Evolutionary conservation across 2,888 invertebrate species (phyloP).

Genomic region (Oligia latruncula): DNA sequence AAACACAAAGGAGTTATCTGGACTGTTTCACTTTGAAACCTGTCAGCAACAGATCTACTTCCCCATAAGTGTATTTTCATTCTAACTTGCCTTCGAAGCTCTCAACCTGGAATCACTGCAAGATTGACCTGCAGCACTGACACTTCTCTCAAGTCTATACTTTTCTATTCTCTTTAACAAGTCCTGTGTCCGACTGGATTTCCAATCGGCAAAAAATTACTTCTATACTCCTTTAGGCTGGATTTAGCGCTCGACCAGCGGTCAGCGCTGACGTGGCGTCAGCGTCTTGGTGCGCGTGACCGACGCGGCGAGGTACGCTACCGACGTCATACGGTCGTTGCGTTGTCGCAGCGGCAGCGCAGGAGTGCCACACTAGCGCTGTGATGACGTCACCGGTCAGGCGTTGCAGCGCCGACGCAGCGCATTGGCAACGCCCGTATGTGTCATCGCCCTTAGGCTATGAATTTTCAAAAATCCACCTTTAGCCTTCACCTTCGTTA

Average conservation of each 20-base stretch:
- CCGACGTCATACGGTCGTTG: neutral
- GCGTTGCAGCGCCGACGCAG: too few relatives aligned
- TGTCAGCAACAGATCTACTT: neutral
- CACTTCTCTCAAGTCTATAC: neutral
- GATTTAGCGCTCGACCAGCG: neutral
- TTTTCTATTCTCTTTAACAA: neutral
- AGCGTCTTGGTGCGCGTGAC: neutral
- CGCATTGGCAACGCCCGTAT: too few relatives aligned
- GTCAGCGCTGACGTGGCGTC: neutral
- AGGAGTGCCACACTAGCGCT: too few relatives aligned
- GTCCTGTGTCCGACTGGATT: neutral
- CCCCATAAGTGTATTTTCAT: neutral
- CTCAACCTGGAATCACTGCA: neutral
- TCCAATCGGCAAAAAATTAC: neutral
- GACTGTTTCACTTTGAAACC: slow-evolving; percentile 22
- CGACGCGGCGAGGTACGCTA: neutral
- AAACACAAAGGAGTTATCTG: slow-evolving; percentile 9
- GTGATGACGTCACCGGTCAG: too few relatives aligned
- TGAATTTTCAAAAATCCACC: neutral
- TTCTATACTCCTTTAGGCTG: neutral
- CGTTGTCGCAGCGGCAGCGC: too few relatives aligned
- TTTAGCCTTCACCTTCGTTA: neutral
- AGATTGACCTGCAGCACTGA: neutral
- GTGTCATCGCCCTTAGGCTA: neutral
- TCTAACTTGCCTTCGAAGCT: neutral